Percentiles rank a stretch among this genome's conserved stretches.
These are phyloP conservation scores for Diorhabda sublineata DNA, from an alignment of 1,140 invertebrate species.

Conservation along the genomic window DNA sequence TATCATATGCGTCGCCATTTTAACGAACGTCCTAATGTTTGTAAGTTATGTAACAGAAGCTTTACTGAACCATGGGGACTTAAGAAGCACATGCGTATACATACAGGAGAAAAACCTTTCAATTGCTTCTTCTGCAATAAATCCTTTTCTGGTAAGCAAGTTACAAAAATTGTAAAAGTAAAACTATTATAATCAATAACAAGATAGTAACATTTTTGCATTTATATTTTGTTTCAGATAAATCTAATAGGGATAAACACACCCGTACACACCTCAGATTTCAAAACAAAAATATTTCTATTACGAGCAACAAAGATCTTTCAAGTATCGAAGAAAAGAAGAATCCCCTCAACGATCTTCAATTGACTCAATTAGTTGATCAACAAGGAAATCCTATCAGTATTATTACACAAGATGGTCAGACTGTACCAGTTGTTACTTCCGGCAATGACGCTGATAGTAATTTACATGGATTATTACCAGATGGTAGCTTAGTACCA, in stretches of 20 bases:
- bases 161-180: no score
- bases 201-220: no score
- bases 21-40: slow-evolving; percentile 61
- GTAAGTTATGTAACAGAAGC: slow-evolving; percentile 54
- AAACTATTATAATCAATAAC: no score
- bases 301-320: not conserved
- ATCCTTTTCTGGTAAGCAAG: slow-evolving; percentile 56
- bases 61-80: slow-evolving; percentile 66
- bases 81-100: slow-evolving; percentile 62
- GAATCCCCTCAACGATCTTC: slow-evolving; percentile 5
- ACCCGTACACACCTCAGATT: slow-evolving; percentile 37
- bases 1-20: slow-evolving; percentile 61
- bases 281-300: not conserved
- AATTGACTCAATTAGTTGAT: slow-evolving; percentile 56
- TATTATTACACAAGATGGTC: slow-evolving; percentile 62
- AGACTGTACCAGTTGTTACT: slow-evolving; percentile 53
- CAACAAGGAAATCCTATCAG: slow-evolving; percentile 64
- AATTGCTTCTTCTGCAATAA: slow-evolving; percentile 70
- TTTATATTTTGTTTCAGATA: slow-evolving; percentile 44
- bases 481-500: slow-evolving; percentile 50
- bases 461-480: slow-evolving; percentile 51
- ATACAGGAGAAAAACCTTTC: slow-evolving; percentile 75
- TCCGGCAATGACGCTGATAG: slow-evolving; percentile 49
- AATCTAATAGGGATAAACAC: slow-evolving; percentile 63
- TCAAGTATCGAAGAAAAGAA: no score